phyloP scores from a whole-genome alignment of 2,888 invertebrate species.

The Lithosia quadra region DNA sequence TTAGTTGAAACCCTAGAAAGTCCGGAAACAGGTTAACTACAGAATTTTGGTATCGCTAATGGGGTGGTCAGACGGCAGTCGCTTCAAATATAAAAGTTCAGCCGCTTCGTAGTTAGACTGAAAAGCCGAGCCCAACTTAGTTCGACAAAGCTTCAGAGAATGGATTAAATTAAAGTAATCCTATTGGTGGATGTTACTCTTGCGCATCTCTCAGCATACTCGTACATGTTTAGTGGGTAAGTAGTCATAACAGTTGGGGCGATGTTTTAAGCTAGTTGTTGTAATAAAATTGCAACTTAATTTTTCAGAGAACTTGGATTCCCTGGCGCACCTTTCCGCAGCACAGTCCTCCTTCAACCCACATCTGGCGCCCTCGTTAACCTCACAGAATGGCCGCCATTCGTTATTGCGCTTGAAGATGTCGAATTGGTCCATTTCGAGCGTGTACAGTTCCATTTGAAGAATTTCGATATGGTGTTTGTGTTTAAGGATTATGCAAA shows the following conservation, averaged over 20 bases:
- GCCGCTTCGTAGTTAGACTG: no score
- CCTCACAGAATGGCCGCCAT: conserved; percentile 99
- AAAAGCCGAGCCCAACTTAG: no score
- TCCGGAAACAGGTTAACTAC: no score
- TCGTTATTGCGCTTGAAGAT: conserved; percentile 98
- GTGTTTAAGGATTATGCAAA: conserved; percentile 99
- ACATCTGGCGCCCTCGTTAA: conserved; percentile 99
- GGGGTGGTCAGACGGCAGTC: no score
- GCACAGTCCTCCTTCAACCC: conserved; percentile 98
- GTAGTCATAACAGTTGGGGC: not conserved
- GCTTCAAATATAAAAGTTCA: no score
- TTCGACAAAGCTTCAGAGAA: not conserved
- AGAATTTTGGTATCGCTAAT: no score
- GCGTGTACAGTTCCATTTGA: conserved; percentile 98
- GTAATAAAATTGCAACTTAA: not conserved
- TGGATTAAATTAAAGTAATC: not conserved
- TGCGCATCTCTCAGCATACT: not conserved
- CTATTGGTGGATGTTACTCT: not conserved
- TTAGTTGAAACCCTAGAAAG: no score
- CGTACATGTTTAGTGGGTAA: not conserved
- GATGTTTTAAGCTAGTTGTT: not conserved
- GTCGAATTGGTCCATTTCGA: conserved; percentile 99
- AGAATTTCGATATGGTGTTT: conserved; percentile 99
- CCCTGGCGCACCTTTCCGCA: conserved; percentile 98
- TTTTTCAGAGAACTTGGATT: conserved; percentile 95